Evolutionary conservation across 1,140 invertebrate species (phyloP), one percentile per base, ranked within the genome.

Genomic region (Zelostemma sp.): DNA sequence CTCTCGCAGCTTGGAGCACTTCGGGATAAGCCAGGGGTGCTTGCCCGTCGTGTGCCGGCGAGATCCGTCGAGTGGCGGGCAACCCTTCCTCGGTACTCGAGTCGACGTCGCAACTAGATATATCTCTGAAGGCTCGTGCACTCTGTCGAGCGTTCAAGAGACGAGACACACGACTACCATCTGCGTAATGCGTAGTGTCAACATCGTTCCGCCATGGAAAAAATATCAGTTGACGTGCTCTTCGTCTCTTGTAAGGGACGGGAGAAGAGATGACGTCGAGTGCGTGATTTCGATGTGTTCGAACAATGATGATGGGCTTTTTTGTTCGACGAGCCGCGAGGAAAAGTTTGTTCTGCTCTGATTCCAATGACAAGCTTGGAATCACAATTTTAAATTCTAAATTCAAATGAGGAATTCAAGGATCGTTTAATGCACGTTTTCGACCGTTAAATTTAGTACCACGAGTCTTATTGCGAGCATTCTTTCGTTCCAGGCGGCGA

Each of bases 131-230:
- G 5, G 55, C 12, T 46, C n/a, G 33, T 28, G 59, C 47, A 43
- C 38, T 55, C 53, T 18, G 40, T 33, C 45, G 43, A 46, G 17
- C 45, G 25, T 60, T 50, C 51, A 58, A 59, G 60, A 69, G 54
- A 63, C 58, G 57, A 59, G 50, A 56, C 64, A 43, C 35, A 49
- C 54, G 46, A 62, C 73, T 54, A 49, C 67, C 67, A 73, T 73
- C 71, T 73, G 74, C 63, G 49, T 73, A 73, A 76, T 76, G 56
- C 60, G 68, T 66, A 67, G n/a, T 62, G 74, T 69, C 74, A 76
- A 76, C 74, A 72, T 63, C 48, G 6, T 8, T 49, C 17, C 6
- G n/a, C 19, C 54, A 68, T 43, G 41, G 15, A 62, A 16, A 18
- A n/a, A 51, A 54, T 15, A 12, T 15, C 35, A 40, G 35, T 40